These are phyloP conservation scores for Colistium nudipinnis DNA, from an alignment of 2,113 vertebrate genomes.

Conservation along the genomic window DNA sequence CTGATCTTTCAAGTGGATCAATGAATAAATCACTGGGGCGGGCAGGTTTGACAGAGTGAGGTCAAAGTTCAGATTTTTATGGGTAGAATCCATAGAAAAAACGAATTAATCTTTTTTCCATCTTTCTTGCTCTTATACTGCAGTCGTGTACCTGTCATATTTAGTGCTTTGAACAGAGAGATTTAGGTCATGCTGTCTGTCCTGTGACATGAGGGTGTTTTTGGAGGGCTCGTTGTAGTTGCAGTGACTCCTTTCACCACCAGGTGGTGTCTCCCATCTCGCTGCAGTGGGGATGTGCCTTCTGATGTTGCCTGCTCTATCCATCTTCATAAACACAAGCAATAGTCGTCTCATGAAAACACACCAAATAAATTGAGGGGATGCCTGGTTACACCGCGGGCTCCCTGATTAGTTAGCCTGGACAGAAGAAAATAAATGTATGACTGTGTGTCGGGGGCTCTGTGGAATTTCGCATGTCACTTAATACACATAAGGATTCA, in stretches of 20 bases:
- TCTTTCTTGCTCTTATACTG: constrained; percentile 1
- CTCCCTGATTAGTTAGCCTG: constrained; percentile 60
- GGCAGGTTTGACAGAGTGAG: constrained; percentile 35
- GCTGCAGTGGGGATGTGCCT: constrained; percentile 29
- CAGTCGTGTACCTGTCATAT: constrained; percentile 8
- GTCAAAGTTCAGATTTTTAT: constrained; percentile 49
- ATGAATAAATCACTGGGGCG: constrained; percentile 44
- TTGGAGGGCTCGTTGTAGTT: constrained; percentile 14
- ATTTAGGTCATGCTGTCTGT: constrained; percentile 39
- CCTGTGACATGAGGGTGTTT: constrained; percentile 41
- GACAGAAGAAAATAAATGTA: constrained; percentile 54
- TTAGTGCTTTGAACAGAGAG: constrained; percentile 15
- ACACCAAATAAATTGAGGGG: constrained; percentile 64
- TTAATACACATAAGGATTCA: constrained; percentile 41
- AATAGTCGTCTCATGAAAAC: constrained; percentile 70
- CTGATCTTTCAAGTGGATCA: constrained; percentile 53
- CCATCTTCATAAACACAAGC: constrained; percentile 75
- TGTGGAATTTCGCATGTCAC: constrained; percentile 44
- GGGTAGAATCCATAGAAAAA: constrained; percentile 23
- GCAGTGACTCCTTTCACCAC: constrained; percentile 69
- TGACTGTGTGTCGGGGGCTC: constrained; percentile 50
- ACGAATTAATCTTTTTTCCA: no score
- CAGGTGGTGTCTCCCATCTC: constrained; percentile 74
- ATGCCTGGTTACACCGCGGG: constrained; percentile 56
- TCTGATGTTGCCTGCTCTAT: constrained; percentile 60